Conservation (phyloP, 2,113 vertebrate genomes). For the Oreochromis aureus region DNA sequence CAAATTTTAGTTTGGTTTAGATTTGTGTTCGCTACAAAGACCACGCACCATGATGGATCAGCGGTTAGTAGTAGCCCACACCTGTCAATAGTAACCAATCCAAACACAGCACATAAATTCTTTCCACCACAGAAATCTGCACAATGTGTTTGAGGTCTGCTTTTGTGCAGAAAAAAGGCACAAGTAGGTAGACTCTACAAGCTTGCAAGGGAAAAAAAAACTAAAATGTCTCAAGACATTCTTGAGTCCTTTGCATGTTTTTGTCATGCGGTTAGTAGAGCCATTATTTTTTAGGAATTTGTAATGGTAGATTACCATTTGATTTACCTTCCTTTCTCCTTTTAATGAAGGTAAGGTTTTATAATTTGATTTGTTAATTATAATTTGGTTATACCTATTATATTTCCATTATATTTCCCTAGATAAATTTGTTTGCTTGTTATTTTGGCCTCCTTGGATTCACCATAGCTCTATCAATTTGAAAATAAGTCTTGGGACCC, state of each 20-base stretch:
- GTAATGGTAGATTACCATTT: not conserved
- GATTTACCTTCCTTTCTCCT: not conserved
- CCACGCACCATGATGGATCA: not conserved
- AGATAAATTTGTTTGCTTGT: fast-evolving
- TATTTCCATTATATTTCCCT: not conserved
- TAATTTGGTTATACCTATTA: not conserved
- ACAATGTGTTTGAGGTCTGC: not conserved
- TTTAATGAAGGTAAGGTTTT: not conserved
- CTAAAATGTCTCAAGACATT: not conserved
- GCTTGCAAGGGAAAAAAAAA: fast-evolving
- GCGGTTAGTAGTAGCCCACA: not conserved
- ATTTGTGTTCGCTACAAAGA: not conserved
- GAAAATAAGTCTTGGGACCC: not conserved
- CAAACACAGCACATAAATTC: not conserved
- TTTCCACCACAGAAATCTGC: not conserved
- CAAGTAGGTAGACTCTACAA: not conserved
- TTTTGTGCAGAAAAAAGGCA: not conserved
- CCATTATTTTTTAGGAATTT: not conserved
- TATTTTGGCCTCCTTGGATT: not conserved
- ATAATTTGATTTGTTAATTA: not conserved
- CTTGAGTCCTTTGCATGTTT: not conserved
- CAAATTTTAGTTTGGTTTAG: not conserved
- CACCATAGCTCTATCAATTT: not conserved
- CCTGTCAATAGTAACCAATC: not conserved
- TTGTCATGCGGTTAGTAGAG: not conserved